Conservation (phyloP, 37 sponge, comb jelly and placozoan genomes). For the Bolinopsis microptera region DNA sequence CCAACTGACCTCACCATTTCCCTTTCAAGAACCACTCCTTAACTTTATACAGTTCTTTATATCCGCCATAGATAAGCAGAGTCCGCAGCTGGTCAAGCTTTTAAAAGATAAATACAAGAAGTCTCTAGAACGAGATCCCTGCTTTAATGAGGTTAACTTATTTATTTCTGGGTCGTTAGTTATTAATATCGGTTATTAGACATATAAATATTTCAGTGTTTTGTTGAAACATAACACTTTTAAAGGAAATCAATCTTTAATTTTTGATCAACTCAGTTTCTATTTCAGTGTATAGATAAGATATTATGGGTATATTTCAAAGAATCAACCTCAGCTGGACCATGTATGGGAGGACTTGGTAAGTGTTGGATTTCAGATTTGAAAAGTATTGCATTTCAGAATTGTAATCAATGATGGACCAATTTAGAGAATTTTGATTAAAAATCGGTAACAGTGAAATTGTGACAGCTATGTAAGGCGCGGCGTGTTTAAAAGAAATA, state of each 20-base stretch:
- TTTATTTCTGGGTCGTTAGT: no score
- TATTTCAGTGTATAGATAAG: constrained; percentile 41
- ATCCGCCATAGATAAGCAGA: constrained; percentile 43
- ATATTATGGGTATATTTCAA: constrained; percentile 48
- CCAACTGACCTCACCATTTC: neutral
- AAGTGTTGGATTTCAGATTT: neutral
- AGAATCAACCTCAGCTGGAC: neutral
- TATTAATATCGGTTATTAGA: no score
- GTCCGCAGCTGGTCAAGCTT: constrained; percentile 31
- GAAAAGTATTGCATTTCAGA: no score
- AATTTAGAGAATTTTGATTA: no score
- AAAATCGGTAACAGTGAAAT: no score
- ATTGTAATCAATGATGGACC: no score
- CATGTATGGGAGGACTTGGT: constrained; percentile 35
- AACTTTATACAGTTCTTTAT: constrained; percentile 37
- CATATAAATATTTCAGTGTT: no score
- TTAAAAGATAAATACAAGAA: constrained; percentile 44
- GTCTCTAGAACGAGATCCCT: constrained; percentile 32
- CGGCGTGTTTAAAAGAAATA: neutral
- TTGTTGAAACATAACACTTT: no score
- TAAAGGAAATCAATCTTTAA: no score
- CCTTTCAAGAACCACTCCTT: constrained; percentile 34
- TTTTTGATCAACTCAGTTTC: neutral
- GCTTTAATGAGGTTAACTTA: constrained; percentile 13
- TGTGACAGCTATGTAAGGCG: constrained; percentile 8